Evolutionary conservation across 2,888 invertebrate genomes (phyloP).

Genomic region (Aricia artaxerxes): DNA sequence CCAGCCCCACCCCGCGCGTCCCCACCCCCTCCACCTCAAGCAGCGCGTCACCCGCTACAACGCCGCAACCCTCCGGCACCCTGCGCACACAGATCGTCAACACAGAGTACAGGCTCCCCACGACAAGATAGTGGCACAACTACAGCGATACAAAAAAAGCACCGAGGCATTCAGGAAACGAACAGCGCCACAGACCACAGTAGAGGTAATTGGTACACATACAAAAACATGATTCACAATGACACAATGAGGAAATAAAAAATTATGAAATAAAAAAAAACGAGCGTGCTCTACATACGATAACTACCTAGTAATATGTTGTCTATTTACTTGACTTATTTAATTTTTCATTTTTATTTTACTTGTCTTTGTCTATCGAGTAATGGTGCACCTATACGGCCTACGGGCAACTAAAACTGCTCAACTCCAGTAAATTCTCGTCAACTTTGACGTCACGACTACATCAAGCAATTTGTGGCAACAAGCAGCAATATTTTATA

Average conservation of each 20-base stretch:
- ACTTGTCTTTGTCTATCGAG: too few relatives aligned
- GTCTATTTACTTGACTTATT: too few relatives aligned
- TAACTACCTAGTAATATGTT: background rate
- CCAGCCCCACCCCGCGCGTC: slow-evolving; percentile 88
- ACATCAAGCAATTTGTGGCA: too few relatives aligned
- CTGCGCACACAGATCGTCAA: background rate
- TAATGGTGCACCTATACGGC: too few relatives aligned
- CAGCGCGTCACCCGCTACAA: slow-evolving; percentile 87
- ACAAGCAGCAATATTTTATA: too few relatives aligned
- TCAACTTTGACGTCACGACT: too few relatives aligned
- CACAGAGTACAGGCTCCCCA: too few relatives aligned
- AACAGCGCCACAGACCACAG: background rate
- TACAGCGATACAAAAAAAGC: too few relatives aligned
- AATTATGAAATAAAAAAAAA: background rate
- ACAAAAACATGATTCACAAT: background rate
- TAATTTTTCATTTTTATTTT: too few relatives aligned
- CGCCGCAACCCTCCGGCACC: background rate
- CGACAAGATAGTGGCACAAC: too few relatives aligned
- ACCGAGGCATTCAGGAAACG: background rate
- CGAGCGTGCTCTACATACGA: background rate
- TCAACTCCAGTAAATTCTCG: too few relatives aligned
- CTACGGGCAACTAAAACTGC: too few relatives aligned
- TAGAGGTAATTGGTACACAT: background rate
- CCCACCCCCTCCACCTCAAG: slow-evolving; percentile 96
- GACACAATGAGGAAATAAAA: background rate